These are phyloP conservation scores for Sciaenops ocellatus DNA, from an alignment of 2,797 vertebrate genomes.

Conservation along the genomic window DNA sequence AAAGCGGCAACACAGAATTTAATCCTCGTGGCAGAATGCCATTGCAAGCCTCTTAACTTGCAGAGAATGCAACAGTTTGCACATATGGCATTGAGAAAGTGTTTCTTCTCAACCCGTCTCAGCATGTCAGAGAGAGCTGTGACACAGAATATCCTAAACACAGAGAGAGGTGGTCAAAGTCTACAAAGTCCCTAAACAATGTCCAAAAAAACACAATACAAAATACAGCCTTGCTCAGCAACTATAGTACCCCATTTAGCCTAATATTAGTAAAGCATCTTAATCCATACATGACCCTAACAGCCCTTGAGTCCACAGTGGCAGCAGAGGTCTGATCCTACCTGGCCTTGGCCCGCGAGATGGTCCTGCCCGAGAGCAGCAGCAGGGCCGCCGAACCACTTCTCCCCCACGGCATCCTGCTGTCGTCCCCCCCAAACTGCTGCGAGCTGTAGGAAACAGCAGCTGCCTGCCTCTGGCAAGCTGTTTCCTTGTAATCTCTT, in stretches of 20 bases:
- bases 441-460: conserved; percentile 81
- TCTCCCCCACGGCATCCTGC: conserved; percentile 86
- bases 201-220: not conserved
- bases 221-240: not conserved
- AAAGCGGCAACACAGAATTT: conserved; percentile 58
- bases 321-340: conserved; percentile 68
- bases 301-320: not conserved
- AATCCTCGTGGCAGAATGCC: conserved; percentile 69
- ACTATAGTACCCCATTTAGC: not conserved
- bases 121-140: not conserved
- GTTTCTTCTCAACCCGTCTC: conserved; percentile 34
- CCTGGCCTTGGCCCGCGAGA: conserved; percentile 78
- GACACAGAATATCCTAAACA: conserved; percentile 6
- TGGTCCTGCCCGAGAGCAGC: conserved; percentile 70
- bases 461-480: conserved; percentile 82
- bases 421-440: conserved; percentile 57
- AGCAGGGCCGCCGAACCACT: conserved; percentile 70
- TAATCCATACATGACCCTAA: conserved; percentile 36
- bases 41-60: conserved; percentile 74
- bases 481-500: conserved; percentile 81
- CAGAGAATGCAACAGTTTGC: conserved; percentile 63
- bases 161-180: not conserved
- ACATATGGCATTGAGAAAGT: conserved; percentile 43
- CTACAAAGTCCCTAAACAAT: not conserved
- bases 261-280: not conserved